These are phyloP conservation scores for Prunella strophiata DNA, from an alignment of 2,797 vertebrate species.

Conservation along the genomic window DNA sequence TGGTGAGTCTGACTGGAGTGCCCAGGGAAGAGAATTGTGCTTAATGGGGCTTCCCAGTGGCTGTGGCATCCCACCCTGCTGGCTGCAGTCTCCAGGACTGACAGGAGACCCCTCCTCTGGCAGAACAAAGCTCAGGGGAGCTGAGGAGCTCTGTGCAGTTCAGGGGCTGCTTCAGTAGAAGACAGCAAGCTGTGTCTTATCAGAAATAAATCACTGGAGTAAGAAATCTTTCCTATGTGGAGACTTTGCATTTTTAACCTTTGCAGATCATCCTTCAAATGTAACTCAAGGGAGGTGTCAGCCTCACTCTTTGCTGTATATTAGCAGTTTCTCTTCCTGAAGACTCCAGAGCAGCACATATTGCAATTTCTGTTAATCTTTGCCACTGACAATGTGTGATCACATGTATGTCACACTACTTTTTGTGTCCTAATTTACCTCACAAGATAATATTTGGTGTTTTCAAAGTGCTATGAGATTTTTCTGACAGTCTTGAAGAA, in stretches of 20 bases:
- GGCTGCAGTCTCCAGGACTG: neutral
- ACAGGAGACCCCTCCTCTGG: neutral
- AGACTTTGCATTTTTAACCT: neutral
- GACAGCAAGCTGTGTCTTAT: neutral
- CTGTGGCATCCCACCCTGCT: neutral
- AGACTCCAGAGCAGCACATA: neutral
- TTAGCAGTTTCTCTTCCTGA: neutral
- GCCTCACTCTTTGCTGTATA: neutral
- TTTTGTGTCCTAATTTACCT: neutral
- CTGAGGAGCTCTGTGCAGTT: neutral
- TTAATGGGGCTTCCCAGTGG: neutral
- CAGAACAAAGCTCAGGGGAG: neutral
- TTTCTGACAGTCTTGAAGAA: slow-evolving; percentile 35
- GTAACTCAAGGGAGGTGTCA: neutral
- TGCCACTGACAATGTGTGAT: neutral
- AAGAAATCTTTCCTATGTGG: neutral
- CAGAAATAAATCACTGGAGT: neutral
- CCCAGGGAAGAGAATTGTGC: neutral
- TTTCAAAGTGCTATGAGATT: slow-evolving; percentile 10
- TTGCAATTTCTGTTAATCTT: neutral
- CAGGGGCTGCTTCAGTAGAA: neutral
- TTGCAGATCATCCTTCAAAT: neutral
- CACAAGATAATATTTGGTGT: slow-evolving; percentile 10
- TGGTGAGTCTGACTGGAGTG: neutral
- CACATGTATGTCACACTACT: neutral